These are phyloP conservation scores for Nasonia giraulti DNA, from an alignment of 1,140 invertebrate genomes.

Conservation along the genomic window DNA sequence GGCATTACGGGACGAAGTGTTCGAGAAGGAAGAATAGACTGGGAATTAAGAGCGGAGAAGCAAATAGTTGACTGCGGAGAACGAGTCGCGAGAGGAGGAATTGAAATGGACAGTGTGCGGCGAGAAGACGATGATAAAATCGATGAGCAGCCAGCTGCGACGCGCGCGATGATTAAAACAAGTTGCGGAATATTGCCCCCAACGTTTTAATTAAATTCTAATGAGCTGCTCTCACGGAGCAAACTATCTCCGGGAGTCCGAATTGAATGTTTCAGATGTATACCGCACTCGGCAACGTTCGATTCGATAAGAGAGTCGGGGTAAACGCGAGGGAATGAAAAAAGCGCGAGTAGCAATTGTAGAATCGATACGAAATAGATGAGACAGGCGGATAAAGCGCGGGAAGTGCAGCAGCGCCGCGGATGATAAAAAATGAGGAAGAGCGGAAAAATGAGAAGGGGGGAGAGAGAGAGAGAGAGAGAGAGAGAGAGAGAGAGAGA, in stretches of 20 bases:
- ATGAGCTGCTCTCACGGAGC: not conserved
- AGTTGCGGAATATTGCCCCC: not conserved
- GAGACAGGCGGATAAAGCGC: not conserved
- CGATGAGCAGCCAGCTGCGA: not conserved
- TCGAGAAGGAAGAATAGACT: not conserved
- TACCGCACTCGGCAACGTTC: too few species aligned
- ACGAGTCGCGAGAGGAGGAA: not conserved
- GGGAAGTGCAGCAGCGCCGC: conserved; percentile 1
- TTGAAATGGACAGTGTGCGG: conserved; percentile 20
- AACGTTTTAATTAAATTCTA: conserved; percentile 2
- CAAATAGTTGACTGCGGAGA: not conserved
- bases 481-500: conserved; percentile 35
- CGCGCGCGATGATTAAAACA: not conserved
- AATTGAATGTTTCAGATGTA: too few species aligned
- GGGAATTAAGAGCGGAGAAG: not conserved
- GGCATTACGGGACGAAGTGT: conserved; percentile 9
- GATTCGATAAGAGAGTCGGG: too few species aligned
- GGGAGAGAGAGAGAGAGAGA: conserved; percentile 45
- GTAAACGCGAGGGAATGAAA: too few species aligned
- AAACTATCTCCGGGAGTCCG: not conserved
- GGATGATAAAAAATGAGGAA: not conserved
- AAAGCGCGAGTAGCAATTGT: not conserved
- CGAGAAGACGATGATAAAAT: not conserved
- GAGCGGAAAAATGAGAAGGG: conserved; percentile 5
- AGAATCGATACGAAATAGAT: conserved; percentile 11